A percentile compares a stretch with the other conserved stretches of the same genome.
Conservation (phyloP, 1,140 invertebrate species). For the Aporrectodea caliginosa region DNA sequence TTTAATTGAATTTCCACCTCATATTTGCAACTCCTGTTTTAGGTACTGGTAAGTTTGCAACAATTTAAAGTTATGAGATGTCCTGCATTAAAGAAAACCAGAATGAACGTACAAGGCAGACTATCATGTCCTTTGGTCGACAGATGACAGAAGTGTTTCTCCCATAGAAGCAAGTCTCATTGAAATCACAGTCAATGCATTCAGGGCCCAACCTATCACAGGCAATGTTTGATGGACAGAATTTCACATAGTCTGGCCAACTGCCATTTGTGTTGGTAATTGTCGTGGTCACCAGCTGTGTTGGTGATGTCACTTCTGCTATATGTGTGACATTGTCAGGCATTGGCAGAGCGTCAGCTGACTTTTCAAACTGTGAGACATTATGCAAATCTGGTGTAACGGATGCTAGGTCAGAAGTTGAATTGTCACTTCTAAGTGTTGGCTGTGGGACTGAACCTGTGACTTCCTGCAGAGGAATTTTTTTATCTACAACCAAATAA, state of each 20-base stretch:
- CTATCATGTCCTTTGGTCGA: neutral
- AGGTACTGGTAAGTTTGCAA: too few species aligned
- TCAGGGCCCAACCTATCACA: neutral
- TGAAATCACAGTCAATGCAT: constrained; percentile 1
- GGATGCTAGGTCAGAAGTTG: too few species aligned
- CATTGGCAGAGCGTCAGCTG: neutral
- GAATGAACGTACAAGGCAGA: neutral
- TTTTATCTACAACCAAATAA: too few species aligned
- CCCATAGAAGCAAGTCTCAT: neutral
- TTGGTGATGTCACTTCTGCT: neutral
- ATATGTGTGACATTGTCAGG: neutral
- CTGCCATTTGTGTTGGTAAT: neutral
- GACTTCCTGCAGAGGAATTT: too few species aligned
- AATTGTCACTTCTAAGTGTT: too few species aligned
- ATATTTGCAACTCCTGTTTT: too few species aligned
- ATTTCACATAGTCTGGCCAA: neutral
- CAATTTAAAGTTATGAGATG: too few species aligned
- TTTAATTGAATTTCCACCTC: too few species aligned
- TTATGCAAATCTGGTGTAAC: too few species aligned
- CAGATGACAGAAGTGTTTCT: neutral
- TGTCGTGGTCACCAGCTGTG: neutral
- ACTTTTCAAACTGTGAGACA: neutral
- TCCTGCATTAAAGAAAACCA: too few species aligned
- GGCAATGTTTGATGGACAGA: neutral
- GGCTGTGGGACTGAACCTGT: too few species aligned